Evolutionary conservation across 2,888 invertebrate genomes (phyloP), one percentile per base, ranked within the genome.

Genomic region (Pristionchus maxplancki): DNA sequence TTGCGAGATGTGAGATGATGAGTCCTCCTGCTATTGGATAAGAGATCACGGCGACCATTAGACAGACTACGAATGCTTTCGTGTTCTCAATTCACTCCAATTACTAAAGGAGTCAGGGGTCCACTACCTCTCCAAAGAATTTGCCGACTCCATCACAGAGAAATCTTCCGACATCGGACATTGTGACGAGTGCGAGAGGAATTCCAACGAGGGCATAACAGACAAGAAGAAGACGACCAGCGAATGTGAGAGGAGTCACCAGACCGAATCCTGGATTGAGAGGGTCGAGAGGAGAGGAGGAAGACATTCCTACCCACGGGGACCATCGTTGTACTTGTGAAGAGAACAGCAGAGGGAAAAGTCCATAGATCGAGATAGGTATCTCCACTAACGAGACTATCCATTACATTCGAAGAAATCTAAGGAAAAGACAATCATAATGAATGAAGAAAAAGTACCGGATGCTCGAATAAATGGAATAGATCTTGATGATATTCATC

Each of bases 121-220:
- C 13, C 11, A 48, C 28, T 11, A 92, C 91, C 84, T 91, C 90
- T 62, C 90, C 90, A 83, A 92, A 92, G 31, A 90, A 86, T 81
- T 90, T 89, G 88, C 90, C 91, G n/a, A 91, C 90, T 13, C 88
- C 90, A 83, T 91, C 91, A 37, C 93, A 92, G 48, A 93, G 89
- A 90, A 94, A 94, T 88, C 91, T 91, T 24, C 93, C 94, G 28
- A 94, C 85, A 87, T 94, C 94, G 5, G 93, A 92, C 90, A 93
- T 92, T 62, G 93, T 93, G 62, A 94, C 91, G 44, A 94, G 90
- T 31, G 93, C 93, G 62, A 94, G 84, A 13, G 94, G 94, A 64
- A 94, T 91, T 6, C 94, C 94, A 71, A 93, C 90, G 2, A 92
- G 90, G 0, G 93, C 93, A 87, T 94, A 94, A 64, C 91, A 48